Base-by-base conservation (phyloP, 2,113 vertebrate genomes). In the Stegostoma tigrinum region DNA sequence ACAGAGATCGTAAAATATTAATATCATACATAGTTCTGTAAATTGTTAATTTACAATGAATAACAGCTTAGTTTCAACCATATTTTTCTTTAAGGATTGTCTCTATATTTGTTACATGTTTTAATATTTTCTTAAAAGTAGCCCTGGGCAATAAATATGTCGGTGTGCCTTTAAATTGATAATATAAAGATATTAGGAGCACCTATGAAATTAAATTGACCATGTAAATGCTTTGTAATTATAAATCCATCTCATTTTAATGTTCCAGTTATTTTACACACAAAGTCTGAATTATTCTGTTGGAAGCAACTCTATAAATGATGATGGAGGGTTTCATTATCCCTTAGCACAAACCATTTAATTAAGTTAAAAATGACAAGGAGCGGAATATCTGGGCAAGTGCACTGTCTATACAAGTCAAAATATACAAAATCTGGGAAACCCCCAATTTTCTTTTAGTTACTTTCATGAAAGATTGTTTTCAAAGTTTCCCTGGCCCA, bases 361-460 rank as follows among this genome's bases (percentile, higher is more conserved):
- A 93, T 67, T 93, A 67, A 66, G 10, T 67, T 66, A 93, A 93
- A 34, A 93, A 93, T 93, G 34, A 66, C 61, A 93, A n/a, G 52
- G 61, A 93, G 34, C 19, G 19, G 67, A 72, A 48, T 21, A 45
- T 24, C 42, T 48, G 42, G 24, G 19, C 67, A 95, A 70, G 24
- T 95, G 10, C 48, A 5, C 24, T 48, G 64, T 70, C 23, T 95
- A 72, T 48, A 95, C 45, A 95, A 95, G 94, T 95, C 30, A 4
- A 72, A 34, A 72, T 95, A 6, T 52, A 72, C 14, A 72, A 30
- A 72, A 72, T 95, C 67, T 19, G 30, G 94, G 75, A 94, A 95
- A 48, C 42, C 45, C 42, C 67, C 94, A 68, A 72, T 95, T 72
- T 94, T 75, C 68, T 95, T 95, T 75, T 34, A 45, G 67, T 75